Conservation (phyloP, 2,797 vertebrate species). For the Distichodus sexfasciatus region DNA sequence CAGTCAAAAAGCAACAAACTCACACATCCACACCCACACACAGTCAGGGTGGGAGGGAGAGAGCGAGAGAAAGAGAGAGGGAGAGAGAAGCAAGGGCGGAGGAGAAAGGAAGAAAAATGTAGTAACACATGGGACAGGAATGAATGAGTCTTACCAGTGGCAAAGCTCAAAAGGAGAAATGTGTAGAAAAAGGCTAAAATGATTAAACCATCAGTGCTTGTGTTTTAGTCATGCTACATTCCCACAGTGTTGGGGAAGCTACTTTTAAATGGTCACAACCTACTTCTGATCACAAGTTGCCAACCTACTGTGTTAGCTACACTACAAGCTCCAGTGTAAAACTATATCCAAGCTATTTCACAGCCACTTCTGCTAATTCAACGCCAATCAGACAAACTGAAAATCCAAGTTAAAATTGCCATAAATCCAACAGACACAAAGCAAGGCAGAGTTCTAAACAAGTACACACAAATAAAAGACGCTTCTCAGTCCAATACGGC, state of each 20-base stretch:
- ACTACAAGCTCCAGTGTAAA: not conserved
- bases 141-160: not conserved
- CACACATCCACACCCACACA: no score
- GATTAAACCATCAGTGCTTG: no score
- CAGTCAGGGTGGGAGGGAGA: constrained; percentile 37
- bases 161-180: constrained; percentile 3
- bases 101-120: not conserved
- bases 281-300: no score
- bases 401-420: no score
- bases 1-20: constrained; percentile 49
- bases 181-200: not conserved
- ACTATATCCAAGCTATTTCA: not conserved
- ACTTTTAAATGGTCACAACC: no score
- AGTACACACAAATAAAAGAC: no score
- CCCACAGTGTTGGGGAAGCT: no score
- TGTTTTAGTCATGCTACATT: no score
- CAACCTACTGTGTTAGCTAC: no score
- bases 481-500: no score
- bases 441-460: not conserved
- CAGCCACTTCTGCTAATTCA: not conserved
- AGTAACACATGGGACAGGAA: not conserved
- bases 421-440: no score
- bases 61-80: not conserved
- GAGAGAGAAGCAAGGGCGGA: not conserved
- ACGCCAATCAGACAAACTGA: not conserved